A percentile compares a stretch with the other conserved stretches of the same genome.
phyloP scores from a whole-genome alignment of 1,140 invertebrate genomes.

The Harpegnathos saltator region DNA sequence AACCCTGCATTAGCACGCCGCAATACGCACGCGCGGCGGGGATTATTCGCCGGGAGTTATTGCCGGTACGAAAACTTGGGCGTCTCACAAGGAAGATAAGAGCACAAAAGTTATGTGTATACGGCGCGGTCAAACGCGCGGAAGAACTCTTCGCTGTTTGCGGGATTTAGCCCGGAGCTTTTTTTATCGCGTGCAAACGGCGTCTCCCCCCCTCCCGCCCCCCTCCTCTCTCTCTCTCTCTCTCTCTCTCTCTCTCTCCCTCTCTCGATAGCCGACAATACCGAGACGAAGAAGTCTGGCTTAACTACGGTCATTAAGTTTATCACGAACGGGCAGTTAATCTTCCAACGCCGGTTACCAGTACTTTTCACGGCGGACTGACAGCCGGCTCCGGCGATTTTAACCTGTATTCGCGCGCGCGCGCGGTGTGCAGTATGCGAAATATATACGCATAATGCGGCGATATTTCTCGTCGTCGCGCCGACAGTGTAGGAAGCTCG shows the following conservation, averaged over 20 bases:
- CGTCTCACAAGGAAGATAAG: not conserved
- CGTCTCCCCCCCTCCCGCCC: too few species aligned
- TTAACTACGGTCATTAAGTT: slow-evolving; percentile 59
- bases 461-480: slow-evolving; percentile 67
- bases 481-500: slow-evolving; percentile 75
- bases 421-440: slow-evolving; percentile 33
- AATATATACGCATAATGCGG: slow-evolving; percentile 67
- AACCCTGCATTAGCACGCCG: slow-evolving; percentile 3
- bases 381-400: slow-evolving; percentile 50
- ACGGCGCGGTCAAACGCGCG: not conserved
- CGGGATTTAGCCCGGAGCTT: slow-evolving; percentile 5
- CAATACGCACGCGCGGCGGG: not conserved
- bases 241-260: too few species aligned
- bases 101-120: not conserved
- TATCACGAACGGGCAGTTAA: slow-evolving; percentile 56
- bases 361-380: slow-evolving; percentile 39
- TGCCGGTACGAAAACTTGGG: not conserved
- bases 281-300: slow-evolving; percentile 4
- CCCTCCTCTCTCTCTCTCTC: too few species aligned
- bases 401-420: slow-evolving; percentile 55
- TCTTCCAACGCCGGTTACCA: slow-evolving; percentile 52
- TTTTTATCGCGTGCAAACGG: slow-evolving; percentile 6
- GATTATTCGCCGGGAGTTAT: not conserved
- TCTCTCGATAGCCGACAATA: slow-evolving; percentile 46
- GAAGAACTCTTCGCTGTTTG: not conserved